These are phyloP conservation scores for Notoglanidium macrostoma DNA, from an alignment of 2,797 vertebrate species.

Conservation along the genomic window DNA sequence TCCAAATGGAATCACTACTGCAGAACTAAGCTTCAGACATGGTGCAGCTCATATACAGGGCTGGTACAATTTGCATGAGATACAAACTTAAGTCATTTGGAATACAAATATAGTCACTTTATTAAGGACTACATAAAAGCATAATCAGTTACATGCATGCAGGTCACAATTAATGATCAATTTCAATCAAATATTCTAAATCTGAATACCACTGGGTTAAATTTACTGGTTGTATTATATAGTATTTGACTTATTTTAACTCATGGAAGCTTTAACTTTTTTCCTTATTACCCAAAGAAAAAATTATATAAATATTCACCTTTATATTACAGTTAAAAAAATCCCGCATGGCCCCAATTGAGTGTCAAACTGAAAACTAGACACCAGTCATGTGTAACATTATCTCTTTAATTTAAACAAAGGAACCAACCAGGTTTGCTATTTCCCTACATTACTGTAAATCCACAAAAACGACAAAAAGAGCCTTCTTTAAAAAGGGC, in stretches of 20 bases:
- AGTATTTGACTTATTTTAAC: conserved; percentile 21
- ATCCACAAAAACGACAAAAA: conserved; percentile 48
- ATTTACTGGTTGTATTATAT: conserved; percentile 28
- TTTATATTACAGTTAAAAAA: conserved; percentile 36
- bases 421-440: conserved; percentile 28
- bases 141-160: conserved; percentile 79
- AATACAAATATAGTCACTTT: conserved; percentile 83
- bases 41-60: not conserved
- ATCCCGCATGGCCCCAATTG: conserved; percentile 23
- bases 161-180: conserved; percentile 70
- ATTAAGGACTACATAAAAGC: conserved; percentile 82
- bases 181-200: conserved; percentile 64
- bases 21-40: too few species aligned
- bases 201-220: conserved; percentile 49
- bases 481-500: conserved; percentile 13
- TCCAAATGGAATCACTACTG: not conserved
- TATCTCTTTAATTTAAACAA: conserved; percentile 40
- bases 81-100: conserved; percentile 38
- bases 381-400: conserved; percentile 37
- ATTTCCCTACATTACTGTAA: conserved; percentile 36
- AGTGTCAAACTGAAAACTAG: conserved; percentile 41
- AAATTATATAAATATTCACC: conserved; percentile 42
- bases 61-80: conserved; percentile 3
- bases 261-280: conserved; percentile 13
- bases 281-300: conserved; percentile 41